Base-by-base conservation (phyloP, 2,797 vertebrate species). In the Columba guinea region DNA sequence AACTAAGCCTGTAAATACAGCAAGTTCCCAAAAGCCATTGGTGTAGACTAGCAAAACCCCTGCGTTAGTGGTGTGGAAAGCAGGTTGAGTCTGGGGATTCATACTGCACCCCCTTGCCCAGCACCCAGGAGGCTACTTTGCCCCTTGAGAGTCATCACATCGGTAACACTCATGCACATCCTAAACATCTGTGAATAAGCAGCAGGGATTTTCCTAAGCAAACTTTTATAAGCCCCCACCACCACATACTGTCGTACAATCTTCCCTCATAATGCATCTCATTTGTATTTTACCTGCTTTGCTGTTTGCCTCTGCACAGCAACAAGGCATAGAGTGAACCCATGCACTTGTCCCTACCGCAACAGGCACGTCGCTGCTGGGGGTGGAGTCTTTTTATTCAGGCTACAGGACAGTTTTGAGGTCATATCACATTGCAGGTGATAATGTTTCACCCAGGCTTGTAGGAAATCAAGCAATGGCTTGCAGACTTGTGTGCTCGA, bases 81-180 rank as follows among this genome's bases (percentile, higher is more conserved):
- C 1, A 2, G 7, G 44, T 8, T 46, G 24, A 67, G 39, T 32
- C 35, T 34, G 35, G 7, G 19, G 5, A 67, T 16, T 34, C 8
- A 4, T 68, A 27, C 46, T 56, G 20, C 24, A 49, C 1, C 0
- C 37, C 26, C 28, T 26, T 1, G 0, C 8, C 27, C 35, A 24
- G 11, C 4, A 5, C 11, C 11, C 1, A 1, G 24, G 35, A 70
- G 18, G 23, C 5, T 77, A 15, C 37, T 53, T 70, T 3, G 0
- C 4, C 23, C 44, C 21, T 63, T 2, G 2, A 41, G 52, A 11
- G 8, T 19, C 2, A 0, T n/a, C 56, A 32, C 23, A 30, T 52
- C 2, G 0, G 32, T 3, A 68, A 51, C 19, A 35, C 32, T 22
- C 2, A 0, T 32, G 17, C 2, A 8, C 10, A 7, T 44, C n/a